A percentile compares a stretch with the other conserved stretches of the same genome.
phyloP scores from a whole-genome alignment of 2,113 vertebrate genomes.

The Macquaria ambigua region DNA sequence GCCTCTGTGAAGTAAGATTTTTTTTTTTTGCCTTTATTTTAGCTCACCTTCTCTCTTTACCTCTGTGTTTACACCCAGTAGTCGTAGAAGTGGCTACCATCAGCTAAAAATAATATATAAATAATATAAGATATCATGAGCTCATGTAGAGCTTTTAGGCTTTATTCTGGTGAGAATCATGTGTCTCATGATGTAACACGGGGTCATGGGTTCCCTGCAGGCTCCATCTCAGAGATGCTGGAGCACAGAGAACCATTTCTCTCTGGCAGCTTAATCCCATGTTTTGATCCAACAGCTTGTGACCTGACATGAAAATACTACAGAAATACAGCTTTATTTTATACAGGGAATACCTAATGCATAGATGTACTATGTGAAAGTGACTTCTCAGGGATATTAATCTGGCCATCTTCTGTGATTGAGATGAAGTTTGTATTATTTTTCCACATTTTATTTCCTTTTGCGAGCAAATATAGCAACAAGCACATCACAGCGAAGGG shows the following conservation, averaged over 20 bases:
- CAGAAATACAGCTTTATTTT: background rate
- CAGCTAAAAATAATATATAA: background rate
- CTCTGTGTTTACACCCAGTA: background rate
- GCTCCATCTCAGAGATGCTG: background rate
- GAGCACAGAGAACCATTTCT: background rate
- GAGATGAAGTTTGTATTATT: background rate
- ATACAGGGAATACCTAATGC: no score
- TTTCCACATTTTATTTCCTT: background rate
- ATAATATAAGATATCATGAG: background rate
- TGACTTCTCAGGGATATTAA: background rate
- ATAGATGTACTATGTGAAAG: background rate
- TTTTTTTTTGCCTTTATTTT: background rate
- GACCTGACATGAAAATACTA: background rate
- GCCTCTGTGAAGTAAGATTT: background rate
- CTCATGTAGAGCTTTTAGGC: slow-evolving; percentile 2
- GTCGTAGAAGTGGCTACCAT: background rate
- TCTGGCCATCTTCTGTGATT: background rate
- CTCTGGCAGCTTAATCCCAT: slow-evolving; percentile 11
- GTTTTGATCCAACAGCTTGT: slow-evolving; percentile 28
- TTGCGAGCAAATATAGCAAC: background rate
- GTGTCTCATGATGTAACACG: slow-evolving; percentile 16
- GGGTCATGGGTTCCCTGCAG: slow-evolving; percentile 34
- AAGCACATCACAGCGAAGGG: background rate
- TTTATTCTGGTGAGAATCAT: background rate
- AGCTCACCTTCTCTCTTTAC: background rate